Percentiles rank a stretch among this genome's conserved stretches.
Evolutionary conservation across 2,113 vertebrate genomes (phyloP).

Genomic region (Chamaetylas fuelleborni): DNA sequence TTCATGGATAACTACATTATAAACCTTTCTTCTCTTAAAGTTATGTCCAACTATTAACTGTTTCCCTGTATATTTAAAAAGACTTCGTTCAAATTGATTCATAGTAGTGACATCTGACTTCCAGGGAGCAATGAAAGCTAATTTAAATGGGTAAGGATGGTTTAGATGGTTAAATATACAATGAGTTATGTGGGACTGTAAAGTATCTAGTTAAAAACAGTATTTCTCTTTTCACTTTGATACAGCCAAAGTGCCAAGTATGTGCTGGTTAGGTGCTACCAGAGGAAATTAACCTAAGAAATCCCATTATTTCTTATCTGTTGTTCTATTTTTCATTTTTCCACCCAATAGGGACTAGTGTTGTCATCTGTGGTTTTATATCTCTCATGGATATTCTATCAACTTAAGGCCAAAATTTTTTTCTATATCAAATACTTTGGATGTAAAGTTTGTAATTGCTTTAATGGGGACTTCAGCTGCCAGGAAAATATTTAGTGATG

Average conservation of each 20-base stretch:
- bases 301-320: background rate
- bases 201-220: background rate
- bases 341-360: background rate
- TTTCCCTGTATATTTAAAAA: background rate
- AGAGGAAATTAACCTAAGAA: background rate
- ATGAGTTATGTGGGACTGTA: background rate
- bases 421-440: background rate
- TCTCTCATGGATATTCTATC: background rate
- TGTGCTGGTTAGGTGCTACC: background rate
- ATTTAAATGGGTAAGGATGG: background rate
- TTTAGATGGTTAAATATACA: background rate
- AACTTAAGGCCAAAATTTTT: background rate
- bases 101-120: background rate
- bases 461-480: background rate
- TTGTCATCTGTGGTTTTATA: background rate
- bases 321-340: background rate
- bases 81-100: background rate
- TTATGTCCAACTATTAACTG: background rate
- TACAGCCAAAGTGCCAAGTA: background rate
- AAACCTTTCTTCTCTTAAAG: background rate
- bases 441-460: background rate
- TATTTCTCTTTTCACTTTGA: background rate
- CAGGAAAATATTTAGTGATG: background rate
- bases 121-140: background rate
- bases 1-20: background rate